Base-by-base conservation (phyloP, 2,888 invertebrate species). In the Hirudinaria manillensis region DNA sequence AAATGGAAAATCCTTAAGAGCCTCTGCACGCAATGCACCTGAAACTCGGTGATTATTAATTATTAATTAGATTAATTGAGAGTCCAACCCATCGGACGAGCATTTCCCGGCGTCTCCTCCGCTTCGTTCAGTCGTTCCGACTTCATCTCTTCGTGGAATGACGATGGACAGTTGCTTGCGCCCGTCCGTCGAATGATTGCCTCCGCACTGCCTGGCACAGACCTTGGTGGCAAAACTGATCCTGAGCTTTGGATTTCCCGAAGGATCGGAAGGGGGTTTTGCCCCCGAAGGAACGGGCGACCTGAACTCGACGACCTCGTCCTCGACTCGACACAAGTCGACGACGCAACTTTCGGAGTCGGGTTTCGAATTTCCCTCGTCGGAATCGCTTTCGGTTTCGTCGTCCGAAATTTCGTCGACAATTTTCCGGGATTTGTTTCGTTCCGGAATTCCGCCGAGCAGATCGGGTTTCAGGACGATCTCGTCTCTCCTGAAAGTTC, bases 381-480 rank as follows among this genome's bases (percentile, higher is more conserved):
- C 61, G 6, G 24, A 27, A 61, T 61, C 61, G 24, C 61, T 61
- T 29, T 61, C 61, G 16, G 45, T 45, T 7, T 45, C 45, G 13
- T 16, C 45, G 3, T 45, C 10, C 13, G 45, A 45, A 45, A 45
- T 45, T 7, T 45, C 29, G 24, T 61, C 19, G 3, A 27, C 88
- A 84, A 77, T 88, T 87, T 80, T 88, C 88, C 78, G 88, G 87
- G 78, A 81, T 81, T 68, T 74, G 83, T 70, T 80, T 68, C 36
- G 32, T 36, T 34, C 34, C 1, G 68, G 68, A 68, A 68, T 68
- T 68, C 68, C 68, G 7, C 68, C 68, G 29, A 68, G 68, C 13
- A 68, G 32, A 68, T 68, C 68, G 1, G 68, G 68, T 68, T 68
- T 68, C 68, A 68, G 13, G 29, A 68, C 34, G 34, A 68, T n/a